phyloP scores from a whole-genome alignment of 1,140 invertebrate species.

The Gryllus bimaculatus region DNA sequence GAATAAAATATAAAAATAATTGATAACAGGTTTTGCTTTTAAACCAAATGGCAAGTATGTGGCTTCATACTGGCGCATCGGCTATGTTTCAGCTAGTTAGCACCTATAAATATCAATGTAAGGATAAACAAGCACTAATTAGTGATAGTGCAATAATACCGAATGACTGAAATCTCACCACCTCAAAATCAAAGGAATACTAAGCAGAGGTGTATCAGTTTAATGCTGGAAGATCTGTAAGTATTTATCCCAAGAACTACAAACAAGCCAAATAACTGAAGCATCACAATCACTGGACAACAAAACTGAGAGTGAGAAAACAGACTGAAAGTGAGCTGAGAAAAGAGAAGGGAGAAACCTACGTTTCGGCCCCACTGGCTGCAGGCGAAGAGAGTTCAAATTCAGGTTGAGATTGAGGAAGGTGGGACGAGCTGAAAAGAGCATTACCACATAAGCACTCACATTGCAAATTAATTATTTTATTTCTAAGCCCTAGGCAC shows the following conservation, averaged over 20 bases:
- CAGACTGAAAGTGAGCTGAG: slow-evolving; percentile 2
- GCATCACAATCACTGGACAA: slow-evolving; percentile 1
- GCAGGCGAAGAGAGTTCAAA: slow-evolving; percentile 79
- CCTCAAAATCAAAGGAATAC: not conserved
- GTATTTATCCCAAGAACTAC: not conserved
- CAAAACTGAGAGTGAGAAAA: slow-evolving; percentile 4
- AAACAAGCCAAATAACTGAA: slow-evolving; percentile 16
- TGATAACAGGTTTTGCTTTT: not conserved
- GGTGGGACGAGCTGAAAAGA: slow-evolving; percentile 87
- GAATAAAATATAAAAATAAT: not conserved
- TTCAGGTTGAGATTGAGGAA: slow-evolving; percentile 93
- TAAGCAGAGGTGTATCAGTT: not conserved
- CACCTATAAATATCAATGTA: not conserved
- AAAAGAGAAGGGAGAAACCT: slow-evolving; percentile 36
- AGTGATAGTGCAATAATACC: not conserved
- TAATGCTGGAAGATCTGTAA: not conserved
- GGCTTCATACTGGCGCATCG: not conserved
- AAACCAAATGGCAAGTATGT: not conserved
- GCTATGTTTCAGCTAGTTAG: not conserved
- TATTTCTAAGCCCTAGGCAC: not conserved
- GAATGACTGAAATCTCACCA: not conserved
- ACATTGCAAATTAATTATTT: not conserved
- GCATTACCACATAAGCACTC: slow-evolving; percentile 18
- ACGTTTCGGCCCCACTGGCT: slow-evolving; percentile 60
- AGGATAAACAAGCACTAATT: not conserved